Conservation (phyloP, 2,888 invertebrate species). For the Coelogynopora nodosa region DNA sequence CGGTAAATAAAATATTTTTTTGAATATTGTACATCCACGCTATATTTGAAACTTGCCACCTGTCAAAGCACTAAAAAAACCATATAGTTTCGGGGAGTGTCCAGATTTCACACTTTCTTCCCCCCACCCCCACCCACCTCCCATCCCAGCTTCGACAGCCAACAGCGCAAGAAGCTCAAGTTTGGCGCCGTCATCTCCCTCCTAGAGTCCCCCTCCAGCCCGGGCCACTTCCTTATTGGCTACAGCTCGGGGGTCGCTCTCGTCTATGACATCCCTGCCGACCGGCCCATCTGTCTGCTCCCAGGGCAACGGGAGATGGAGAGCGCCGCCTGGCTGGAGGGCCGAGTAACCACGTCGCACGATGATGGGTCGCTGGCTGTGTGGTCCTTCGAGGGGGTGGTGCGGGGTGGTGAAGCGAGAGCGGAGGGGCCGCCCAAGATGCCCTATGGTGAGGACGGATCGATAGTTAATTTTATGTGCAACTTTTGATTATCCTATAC, state of each 20-base stretch:
- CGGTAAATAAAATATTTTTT: no score
- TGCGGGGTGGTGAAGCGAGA: neutral
- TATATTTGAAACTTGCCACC: no score
- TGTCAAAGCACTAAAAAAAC: no score
- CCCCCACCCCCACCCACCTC: no score
- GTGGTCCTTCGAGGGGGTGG: neutral
- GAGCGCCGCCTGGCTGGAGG: neutral
- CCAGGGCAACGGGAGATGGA: neutral
- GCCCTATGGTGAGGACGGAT: neutral
- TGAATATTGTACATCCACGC: no score
- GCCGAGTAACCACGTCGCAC: neutral
- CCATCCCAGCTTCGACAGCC: neutral
- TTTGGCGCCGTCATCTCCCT: neutral
- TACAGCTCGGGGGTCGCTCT: neutral
- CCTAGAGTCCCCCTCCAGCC: neutral
- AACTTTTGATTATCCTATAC: no score
- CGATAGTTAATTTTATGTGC: no score
- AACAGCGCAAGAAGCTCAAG: neutral
- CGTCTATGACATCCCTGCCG: constrained; percentile 42
- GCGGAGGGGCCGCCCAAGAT: neutral
- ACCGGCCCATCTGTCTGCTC: neutral
- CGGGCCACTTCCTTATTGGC: neutral
- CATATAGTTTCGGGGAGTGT: no score
- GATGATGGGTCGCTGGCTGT: neutral
- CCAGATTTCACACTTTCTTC: no score